Conservation (phyloP, 2,797 vertebrate genomes). For the Serranus cabrilla region DNA sequence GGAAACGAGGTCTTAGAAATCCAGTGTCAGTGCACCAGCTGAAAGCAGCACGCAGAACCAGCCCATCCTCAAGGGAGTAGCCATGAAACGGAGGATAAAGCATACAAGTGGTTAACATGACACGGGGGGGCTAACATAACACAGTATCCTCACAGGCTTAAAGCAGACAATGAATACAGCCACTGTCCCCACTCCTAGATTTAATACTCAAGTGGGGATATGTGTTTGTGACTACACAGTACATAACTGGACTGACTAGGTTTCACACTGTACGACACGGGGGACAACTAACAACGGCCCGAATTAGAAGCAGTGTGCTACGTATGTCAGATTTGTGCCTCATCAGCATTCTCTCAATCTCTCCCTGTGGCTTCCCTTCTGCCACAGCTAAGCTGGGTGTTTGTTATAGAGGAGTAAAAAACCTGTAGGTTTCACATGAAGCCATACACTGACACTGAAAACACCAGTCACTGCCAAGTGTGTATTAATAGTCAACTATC, state of each 20-base stretch:
- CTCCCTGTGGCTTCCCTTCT: conserved; percentile 80
- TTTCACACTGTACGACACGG: conserved; percentile 57
- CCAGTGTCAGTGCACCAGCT: conserved; percentile 38
- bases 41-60: conserved; percentile 45
- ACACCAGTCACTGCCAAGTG: conserved; percentile 7
- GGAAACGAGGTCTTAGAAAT: conserved; percentile 55
- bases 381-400: conserved; percentile 59
- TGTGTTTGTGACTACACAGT: conserved; percentile 57
- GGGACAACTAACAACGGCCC: conserved; percentile 64
- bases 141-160: conserved; percentile 53
- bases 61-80: conserved; percentile 56
- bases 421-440: conserved; percentile 40
- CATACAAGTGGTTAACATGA: conserved; percentile 65
- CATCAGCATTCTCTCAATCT: conserved; percentile 75
- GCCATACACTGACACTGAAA: conserved; percentile 10
- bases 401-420: conserved; percentile 42
- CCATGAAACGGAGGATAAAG: conserved; percentile 63
- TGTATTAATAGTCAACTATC: not conserved
- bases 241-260: conserved; percentile 62
- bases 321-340: conserved; percentile 70
- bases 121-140: conserved; percentile 48
- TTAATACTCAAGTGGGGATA: conserved; percentile 52
- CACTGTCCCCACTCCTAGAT: conserved; percentile 33
- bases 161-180: conserved; percentile 54
- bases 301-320: conserved; percentile 76